Evolutionary conservation across 2,113 vertebrate species (phyloP).

Genomic region (Meriones unguiculatus): DNA sequence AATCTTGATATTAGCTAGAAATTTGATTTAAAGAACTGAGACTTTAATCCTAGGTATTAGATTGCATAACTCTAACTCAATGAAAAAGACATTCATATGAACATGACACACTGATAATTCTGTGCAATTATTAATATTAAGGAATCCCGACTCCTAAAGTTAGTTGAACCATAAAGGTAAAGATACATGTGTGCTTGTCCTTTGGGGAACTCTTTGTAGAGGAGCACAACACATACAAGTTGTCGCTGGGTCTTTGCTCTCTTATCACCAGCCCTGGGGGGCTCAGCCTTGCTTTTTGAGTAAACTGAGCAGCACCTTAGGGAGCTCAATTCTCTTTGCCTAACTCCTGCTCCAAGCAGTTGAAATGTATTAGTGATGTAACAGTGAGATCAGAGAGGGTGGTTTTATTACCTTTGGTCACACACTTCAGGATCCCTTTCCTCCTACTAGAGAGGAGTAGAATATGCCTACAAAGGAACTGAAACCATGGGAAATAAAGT

Average conservation of each 20-base stretch:
- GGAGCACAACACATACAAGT: background rate
- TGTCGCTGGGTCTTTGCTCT: background rate
- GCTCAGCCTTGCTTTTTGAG: background rate
- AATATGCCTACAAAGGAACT: background rate
- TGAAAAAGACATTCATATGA: constrained; percentile 39
- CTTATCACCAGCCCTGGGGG: background rate
- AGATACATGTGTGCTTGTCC: background rate
- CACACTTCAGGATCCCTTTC: background rate
- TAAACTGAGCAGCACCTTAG: background rate
- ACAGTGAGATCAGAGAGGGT: background rate
- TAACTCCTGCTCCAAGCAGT: background rate
- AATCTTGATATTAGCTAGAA: constrained; percentile 68
- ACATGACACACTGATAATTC: background rate
- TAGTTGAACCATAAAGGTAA: background rate
- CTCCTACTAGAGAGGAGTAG: background rate
- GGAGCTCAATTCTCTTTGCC: background rate
- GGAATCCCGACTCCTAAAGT: background rate
- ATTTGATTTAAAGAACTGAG: constrained; percentile 60
- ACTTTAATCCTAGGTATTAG: constrained; percentile 55
- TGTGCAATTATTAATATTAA: background rate
- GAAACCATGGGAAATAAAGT: background rate
- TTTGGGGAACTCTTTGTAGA: background rate
- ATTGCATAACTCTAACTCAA: constrained; percentile 9
- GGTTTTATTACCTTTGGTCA: background rate
- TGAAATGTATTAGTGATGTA: background rate